phyloP scores from a whole-genome alignment of 2,113 vertebrate species.

The Neogale vison region DNA sequence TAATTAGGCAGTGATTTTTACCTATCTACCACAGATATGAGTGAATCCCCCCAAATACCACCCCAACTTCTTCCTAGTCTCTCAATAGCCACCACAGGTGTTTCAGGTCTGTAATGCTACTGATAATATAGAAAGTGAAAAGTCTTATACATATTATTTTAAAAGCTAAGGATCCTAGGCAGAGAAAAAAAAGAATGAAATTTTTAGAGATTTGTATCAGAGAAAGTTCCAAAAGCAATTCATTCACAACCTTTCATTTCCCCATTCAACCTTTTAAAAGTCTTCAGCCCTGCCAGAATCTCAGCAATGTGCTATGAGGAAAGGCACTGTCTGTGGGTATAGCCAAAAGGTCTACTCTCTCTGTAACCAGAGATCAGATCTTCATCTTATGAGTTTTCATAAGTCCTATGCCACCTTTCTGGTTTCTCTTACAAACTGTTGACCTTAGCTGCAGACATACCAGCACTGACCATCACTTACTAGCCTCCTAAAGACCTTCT shows the following conservation, averaged over 20 bases:
- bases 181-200: neutral
- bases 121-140: neutral
- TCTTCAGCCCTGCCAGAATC: neutral
- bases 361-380: neutral
- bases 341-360: neutral
- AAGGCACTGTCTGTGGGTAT: neutral
- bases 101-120: neutral
- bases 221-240: neutral
- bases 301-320: neutral
- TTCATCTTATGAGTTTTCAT: neutral
- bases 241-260: neutral
- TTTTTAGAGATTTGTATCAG: neutral
- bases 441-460: neutral
- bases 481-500: neutral
- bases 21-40: neutral
- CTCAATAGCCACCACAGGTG: neutral
- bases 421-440: neutral
- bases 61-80: neutral
- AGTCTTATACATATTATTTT: slow-evolving; percentile 5
- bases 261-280: neutral
- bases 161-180: neutral
- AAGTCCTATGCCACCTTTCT: neutral
- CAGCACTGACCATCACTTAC: neutral
- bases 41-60: neutral
- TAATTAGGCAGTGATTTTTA: neutral